Evolutionary conservation across 1,140 invertebrate genomes (phyloP), one percentile per base, ranked within the genome.

Genomic region (fruit fly (Drosophila melanogaster)): DNA sequence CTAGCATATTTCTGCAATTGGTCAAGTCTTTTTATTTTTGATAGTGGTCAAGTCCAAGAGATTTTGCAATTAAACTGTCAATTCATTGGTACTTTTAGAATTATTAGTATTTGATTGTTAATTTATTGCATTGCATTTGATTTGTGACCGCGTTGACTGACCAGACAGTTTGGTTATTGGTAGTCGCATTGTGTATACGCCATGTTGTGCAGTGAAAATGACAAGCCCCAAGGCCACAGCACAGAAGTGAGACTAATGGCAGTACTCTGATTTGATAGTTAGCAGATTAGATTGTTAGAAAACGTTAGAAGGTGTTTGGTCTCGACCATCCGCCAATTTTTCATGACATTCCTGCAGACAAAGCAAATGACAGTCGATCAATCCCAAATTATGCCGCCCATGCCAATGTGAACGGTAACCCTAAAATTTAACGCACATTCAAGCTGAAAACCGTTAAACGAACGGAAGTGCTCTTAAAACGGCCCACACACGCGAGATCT

Each of bases 41-140:
- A 38, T 44, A 35, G 15, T 14, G 50, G 12, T 19, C 47, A 53
- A 73, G 49, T 57, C 46, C 37, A 49, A 19, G 35, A 33, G 14
- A 49, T 37, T 79, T 59, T 83, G 79, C 83, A 87, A 87, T 87
- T 87, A 87, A 69, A 59, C 49, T 90, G 84, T 90, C 84, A 87
- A 61, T 84, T 71, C 53, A 57, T 65, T 69, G 77, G 64, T 57
- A 69, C 77, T 74, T 73, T 55, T 55, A 65, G 61, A 87, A 86
- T 71, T 89, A 84, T 84, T 87, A 89, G 81, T 89, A 66, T 84
- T 84, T 87, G 69, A 89, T 87, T 87, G 79, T 46, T 80, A 90
- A 87, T 89, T 87, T 87, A 90, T 89, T 64, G 50, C 59, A 84
- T 26, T 57, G 71, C 53, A 54, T 66, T 78, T 76, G 61, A 55